These are phyloP conservation scores for Andrena bucephala DNA, from an alignment of 2,888 invertebrate species.

Conservation along the genomic window DNA sequence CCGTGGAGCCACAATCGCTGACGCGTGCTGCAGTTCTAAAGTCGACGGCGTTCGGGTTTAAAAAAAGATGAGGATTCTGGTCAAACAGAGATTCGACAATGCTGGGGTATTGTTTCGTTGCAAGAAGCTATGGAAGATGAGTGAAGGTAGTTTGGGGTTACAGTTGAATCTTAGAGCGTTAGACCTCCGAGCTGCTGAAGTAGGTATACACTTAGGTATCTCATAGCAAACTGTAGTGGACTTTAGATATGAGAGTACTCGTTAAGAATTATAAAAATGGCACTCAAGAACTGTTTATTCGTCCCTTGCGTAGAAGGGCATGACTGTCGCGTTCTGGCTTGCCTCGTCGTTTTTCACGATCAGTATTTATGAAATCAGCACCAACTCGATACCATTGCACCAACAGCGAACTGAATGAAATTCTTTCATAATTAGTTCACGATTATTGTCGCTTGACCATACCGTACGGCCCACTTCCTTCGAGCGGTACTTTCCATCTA, in stretches of 20 bases:
- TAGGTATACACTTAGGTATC: too few species aligned
- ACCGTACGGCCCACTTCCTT: background rate
- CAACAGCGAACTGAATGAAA: conserved; percentile 26
- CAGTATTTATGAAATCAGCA: conserved; percentile 6
- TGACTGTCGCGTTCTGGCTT: background rate
- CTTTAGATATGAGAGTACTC: too few species aligned
- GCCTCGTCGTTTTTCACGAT: background rate
- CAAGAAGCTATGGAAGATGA: too few species aligned
- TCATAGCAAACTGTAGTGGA: too few species aligned
- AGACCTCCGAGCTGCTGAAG: too few species aligned
- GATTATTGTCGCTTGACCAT: conserved; percentile 26
- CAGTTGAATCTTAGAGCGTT: too few species aligned
- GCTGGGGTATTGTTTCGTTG: too few species aligned
- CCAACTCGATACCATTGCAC: conserved; percentile 5
- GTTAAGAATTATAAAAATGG: too few species aligned
- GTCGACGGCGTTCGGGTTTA: background rate
- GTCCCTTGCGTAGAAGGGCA: background rate
- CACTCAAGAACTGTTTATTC: background rate
- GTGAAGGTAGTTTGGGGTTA: too few species aligned
- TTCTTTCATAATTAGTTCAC: conserved; percentile 18
- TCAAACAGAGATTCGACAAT: background rate
- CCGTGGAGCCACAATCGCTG: background rate
- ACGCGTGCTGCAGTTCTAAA: background rate
- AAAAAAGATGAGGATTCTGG: background rate
- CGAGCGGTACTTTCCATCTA: conserved; percentile 20